Base-by-base conservation (phyloP, 2,113 vertebrate genomes). In the Theropithecus gelada region DNA sequence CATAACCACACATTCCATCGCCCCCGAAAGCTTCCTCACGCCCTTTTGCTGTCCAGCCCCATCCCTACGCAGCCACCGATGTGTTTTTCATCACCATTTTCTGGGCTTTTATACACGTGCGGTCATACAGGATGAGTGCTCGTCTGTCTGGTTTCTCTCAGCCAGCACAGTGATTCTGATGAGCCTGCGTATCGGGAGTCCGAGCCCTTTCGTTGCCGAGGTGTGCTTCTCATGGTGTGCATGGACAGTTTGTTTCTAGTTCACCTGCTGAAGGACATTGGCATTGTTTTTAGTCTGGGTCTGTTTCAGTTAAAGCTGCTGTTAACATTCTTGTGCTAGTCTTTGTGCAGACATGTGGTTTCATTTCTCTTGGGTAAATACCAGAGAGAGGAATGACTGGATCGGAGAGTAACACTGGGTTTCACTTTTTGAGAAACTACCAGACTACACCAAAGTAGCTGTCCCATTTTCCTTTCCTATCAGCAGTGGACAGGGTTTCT, bases 241-340 rank as follows among this genome's bases (percentile, higher is more conserved):
- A 0, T 8, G 35, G 85, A 23, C 23, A 9, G 6, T 20, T 66
- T 20, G 18, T n/a, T 30, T 43, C 35, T 80, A 10, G 6, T 38
- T 86, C 32, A 5, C 38, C 66, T 81, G 18, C 11, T 7, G 27
- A 52, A 52, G 78, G 79, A 59, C n/a, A 0, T 25, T 50, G 48
- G 27, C 16, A 0, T 72, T 61, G 35, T 35, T 16, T n/a, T 23
- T 45, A 43, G 22, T 35, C 35, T 32, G 43, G 25, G 8, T 61
- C 43, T 38, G 2, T 57, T 57, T 81, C 45, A 72, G 13, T 32
- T 72, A 57, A 68, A 45, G 50, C 43, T 1, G 0, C 66, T 7
- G 3, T 13, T 23, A 23, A 52, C 25, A 10, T 75, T 13, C 6
- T 0, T 1, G 0, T 50, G 5, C 0, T 2, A 43, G 17, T 55